Conservation (phyloP, 1,140 invertebrate genomes). For the Drosophila nikananu region DNA sequence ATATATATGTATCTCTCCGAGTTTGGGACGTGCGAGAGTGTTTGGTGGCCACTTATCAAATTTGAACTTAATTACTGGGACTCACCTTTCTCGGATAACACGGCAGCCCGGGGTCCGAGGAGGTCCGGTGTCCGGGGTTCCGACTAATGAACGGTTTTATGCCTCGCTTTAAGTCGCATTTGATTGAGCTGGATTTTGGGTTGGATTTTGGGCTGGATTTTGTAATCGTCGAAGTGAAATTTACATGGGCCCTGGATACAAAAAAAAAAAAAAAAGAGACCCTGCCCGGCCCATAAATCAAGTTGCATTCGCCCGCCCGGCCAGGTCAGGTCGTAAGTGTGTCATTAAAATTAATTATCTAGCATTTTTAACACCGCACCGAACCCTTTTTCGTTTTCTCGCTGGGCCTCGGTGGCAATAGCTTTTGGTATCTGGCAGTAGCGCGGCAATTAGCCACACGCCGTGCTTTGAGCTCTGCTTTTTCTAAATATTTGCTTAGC, state of each 20-base stretch:
- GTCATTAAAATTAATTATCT: constrained; percentile 83
- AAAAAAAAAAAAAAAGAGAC: constrained; percentile 13
- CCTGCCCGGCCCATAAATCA: constrained; percentile 60
- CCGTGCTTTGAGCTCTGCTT: constrained; percentile 51
- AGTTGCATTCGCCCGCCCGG: constrained; percentile 67
- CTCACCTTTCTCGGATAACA: constrained; percentile 62
- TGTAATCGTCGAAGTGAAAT: constrained; percentile 63
- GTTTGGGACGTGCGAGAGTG: constrained; percentile 26
- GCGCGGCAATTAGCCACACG: constrained; percentile 74
- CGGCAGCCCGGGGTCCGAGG: constrained; percentile 18
- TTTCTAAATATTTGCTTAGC: constrained; percentile 76
- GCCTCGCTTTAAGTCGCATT: constrained; percentile 65
- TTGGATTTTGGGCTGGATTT: constrained; percentile 34
- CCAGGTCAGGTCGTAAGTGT: constrained; percentile 51
- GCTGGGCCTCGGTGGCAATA: constrained; percentile 2
- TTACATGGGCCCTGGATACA: constrained; percentile 38
- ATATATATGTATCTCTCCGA: too few relatives aligned
- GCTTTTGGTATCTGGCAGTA: constrained; percentile 23
- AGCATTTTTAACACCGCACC: constrained; percentile 67
- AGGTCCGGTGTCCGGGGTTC: constrained; percentile 12
- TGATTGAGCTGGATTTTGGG: constrained; percentile 43
- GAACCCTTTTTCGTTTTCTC: constrained; percentile 31
- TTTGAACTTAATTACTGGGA: constrained; percentile 73
- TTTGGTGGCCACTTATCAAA: constrained; percentile 72
- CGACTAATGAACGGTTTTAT: constrained; percentile 77